These are phyloP conservation scores for Petroica traversi DNA, from an alignment of 2,113 vertebrate species.

Conservation along the genomic window DNA sequence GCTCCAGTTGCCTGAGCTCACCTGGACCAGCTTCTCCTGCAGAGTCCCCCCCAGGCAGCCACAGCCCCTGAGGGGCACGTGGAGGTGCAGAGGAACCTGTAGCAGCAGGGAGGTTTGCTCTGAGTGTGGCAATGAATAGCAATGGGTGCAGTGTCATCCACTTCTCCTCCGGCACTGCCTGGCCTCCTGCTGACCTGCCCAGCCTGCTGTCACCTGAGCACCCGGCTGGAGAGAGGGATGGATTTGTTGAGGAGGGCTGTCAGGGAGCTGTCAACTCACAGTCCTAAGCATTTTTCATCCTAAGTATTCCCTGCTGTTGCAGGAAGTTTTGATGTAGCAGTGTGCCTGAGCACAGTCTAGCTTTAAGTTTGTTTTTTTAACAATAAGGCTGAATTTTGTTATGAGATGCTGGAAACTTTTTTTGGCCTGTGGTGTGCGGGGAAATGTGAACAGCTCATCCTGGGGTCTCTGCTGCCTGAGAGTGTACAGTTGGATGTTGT, in stretches of 20 bases:
- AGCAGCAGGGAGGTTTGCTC: background rate
- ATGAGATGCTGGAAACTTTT: background rate
- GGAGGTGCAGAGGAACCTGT: background rate
- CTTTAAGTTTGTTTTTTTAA: background rate
- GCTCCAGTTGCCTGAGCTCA: background rate
- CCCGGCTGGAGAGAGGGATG: rapidly evolving
- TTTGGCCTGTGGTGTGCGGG: background rate
- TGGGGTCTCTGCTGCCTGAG: background rate
- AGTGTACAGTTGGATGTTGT: rapidly evolving
- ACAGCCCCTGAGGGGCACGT: background rate
- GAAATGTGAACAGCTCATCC: background rate
- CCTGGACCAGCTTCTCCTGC: background rate
- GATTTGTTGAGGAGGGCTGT: background rate
- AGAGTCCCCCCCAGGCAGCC: background rate
- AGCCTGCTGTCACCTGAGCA: background rate
- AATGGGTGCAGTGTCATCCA: background rate
- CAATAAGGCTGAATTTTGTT: background rate
- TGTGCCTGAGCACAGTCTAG: background rate
- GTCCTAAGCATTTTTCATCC: background rate
- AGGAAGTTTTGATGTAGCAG: background rate
- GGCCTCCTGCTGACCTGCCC: background rate
- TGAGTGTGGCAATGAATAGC: background rate
- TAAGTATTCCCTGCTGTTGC: background rate
- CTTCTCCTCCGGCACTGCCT: background rate
- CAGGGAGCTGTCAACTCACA: background rate